phyloP scores from a whole-genome alignment of 2,888 invertebrate genomes.

The Gnatocerus cornutus region DNA sequence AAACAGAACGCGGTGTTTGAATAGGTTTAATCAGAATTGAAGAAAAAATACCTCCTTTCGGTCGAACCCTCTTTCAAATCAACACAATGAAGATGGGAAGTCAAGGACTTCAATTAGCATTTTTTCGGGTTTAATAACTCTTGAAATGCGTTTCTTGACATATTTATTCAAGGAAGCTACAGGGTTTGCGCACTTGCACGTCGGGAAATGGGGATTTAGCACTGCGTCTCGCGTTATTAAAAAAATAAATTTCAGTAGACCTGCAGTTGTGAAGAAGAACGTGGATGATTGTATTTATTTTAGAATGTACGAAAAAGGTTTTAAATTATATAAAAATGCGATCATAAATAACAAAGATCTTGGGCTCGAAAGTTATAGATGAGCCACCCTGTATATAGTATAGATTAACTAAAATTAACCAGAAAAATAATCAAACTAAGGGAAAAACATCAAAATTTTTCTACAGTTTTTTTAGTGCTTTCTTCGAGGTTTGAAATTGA shows the following conservation, averaged over 20 bases:
- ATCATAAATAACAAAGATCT: no score
- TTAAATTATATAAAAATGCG: no score
- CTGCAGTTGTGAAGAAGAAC: no score
- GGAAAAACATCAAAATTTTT: no score
- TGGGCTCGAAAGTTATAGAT: no score
- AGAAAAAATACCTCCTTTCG: constrained; percentile 1
- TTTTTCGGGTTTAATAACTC: constrained; percentile 23
- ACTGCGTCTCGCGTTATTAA: constrained; percentile 14
- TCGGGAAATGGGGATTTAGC: background rate
- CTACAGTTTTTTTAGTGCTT: no score
- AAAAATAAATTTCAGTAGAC: constrained; percentile 24
- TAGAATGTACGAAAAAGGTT: no score
- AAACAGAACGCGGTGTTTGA: constrained; percentile 53
- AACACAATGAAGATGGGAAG: constrained; percentile 23
- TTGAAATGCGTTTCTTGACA: constrained; percentile 28
- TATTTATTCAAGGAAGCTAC: constrained; percentile 11
- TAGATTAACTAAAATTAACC: no score
- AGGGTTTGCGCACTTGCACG: constrained; percentile 19
- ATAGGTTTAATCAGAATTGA: constrained; percentile 34
- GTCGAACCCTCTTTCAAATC: constrained; percentile 1
- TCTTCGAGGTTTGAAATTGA: no score
- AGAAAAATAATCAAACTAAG: no score
- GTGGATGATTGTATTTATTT: no score
- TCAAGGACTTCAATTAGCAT: constrained; percentile 21
- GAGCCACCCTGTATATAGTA: no score